Conservation (phyloP, 2,888 invertebrate species). For the Nomada goodeniana region DNA sequence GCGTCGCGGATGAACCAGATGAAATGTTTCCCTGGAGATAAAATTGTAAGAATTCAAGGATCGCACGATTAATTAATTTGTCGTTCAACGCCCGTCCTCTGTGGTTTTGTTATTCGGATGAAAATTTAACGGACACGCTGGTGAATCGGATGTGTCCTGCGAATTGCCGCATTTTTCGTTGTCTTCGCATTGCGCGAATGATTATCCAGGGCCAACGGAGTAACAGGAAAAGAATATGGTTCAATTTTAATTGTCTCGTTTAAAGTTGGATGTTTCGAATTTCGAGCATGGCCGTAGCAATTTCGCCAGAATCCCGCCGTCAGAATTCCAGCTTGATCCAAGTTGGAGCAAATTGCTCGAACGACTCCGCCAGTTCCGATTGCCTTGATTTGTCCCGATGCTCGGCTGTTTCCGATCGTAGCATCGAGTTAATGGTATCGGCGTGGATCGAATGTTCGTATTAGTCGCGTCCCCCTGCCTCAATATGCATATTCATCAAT, state of each 20-base stretch:
- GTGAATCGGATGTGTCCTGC: not conserved
- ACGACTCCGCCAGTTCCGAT: constrained; percentile 52
- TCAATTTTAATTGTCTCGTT: not conserved
- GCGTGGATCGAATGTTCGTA: constrained; percentile 24
- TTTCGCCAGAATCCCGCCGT: constrained; percentile 6
- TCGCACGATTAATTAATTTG: not conserved
- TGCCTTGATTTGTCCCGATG: constrained; percentile 55
- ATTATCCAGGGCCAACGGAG: too few species aligned
- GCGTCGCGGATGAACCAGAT: constrained; percentile 82
- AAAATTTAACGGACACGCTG: not conserved
- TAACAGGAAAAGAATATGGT: not conserved
- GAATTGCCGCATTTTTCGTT: not conserved
- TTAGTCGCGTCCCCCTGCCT: constrained; percentile 7
- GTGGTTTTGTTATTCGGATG: not conserved
- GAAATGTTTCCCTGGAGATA: constrained; percentile 82
- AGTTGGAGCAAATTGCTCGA: constrained; percentile 44
- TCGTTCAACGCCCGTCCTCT: not conserved
- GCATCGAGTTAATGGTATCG: constrained; percentile 48
- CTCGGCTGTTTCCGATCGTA: constrained; percentile 37
- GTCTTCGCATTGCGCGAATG: not conserved
- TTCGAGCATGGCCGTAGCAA: constrained; percentile 3
- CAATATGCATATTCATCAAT: constrained; percentile 44
- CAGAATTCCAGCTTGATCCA: constrained; percentile 9
- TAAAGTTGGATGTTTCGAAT: constrained; percentile 8
- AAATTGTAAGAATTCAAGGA: constrained; percentile 75